These are phyloP conservation scores for Camponotus floridanus DNA, from an alignment of 1,140 invertebrate genomes.

Conservation along the genomic window DNA sequence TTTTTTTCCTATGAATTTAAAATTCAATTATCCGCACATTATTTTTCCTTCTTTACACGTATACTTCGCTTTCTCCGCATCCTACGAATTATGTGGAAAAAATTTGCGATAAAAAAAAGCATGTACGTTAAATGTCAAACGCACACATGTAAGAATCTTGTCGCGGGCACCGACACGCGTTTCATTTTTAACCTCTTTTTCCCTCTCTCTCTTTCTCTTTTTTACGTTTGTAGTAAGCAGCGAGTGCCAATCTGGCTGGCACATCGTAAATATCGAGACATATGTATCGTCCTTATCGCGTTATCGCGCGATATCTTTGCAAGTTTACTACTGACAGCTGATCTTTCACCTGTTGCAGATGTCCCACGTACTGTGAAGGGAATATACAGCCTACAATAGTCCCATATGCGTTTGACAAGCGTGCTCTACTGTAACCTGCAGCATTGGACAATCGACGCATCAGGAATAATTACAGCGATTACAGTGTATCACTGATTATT, in stretches of 20 bases:
- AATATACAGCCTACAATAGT: background rate
- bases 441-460: too few relatives aligned
- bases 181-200: conserved; percentile 36
- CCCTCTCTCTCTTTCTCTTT: background rate
- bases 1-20: too few relatives aligned
- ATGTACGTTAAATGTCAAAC: background rate
- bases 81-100: background rate
- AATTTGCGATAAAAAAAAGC: background rate
- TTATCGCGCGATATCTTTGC: background rate
- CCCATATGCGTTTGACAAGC: background rate
- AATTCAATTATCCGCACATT: too few relatives aligned
- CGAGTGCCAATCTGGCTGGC: background rate
- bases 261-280: conserved; percentile 13
- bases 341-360: conserved; percentile 39
- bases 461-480: background rate
- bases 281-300: background rate
- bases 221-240: background rate
- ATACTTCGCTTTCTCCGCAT: background rate
- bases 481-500: background rate
- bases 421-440: conserved; percentile 21
- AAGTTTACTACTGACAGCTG: background rate
- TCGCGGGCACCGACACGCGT: background rate
- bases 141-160: background rate
- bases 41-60: too few relatives aligned
- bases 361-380: background rate